Conservation (phyloP, 2,888 invertebrate genomes). For the Helicoverpa assulta region DNA sequence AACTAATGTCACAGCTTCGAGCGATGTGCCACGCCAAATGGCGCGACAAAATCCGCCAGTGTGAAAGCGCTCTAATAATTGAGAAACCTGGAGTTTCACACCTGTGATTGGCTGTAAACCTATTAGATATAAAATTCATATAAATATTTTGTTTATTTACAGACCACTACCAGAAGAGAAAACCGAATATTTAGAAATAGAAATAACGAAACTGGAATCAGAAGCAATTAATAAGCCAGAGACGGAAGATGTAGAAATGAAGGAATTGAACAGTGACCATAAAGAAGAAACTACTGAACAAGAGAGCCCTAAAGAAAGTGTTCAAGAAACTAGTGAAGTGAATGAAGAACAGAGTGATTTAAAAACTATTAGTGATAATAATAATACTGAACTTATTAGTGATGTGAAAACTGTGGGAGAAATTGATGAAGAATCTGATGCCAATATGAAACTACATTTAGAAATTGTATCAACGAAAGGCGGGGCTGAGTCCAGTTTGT, state of each 20-base stretch:
- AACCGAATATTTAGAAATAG: constrained; percentile 11
- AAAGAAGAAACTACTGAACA: not conserved
- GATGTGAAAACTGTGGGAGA: not conserved
- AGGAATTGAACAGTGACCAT: constrained; percentile 4
- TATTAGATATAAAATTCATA: too few relatives aligned
- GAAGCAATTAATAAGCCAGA: not conserved
- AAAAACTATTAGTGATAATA: not conserved
- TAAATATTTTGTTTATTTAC: constrained; percentile 34
- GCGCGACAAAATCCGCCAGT: too few relatives aligned
- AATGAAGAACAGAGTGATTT: not conserved
- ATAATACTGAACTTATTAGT: not conserved
- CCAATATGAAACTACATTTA: constrained; percentile 71
- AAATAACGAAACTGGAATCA: constrained; percentile 12
- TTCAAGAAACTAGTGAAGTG: constrained; percentile 2
- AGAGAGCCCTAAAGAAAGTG: not conserved
- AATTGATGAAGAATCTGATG: constrained; percentile 24
- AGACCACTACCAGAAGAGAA: constrained; percentile 54
- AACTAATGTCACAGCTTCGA: too few relatives aligned
- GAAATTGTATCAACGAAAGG: constrained; percentile 68
- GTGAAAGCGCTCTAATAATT: too few relatives aligned
- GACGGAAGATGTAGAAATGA: constrained; percentile 35
- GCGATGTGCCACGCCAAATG: too few relatives aligned
- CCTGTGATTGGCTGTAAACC: too few relatives aligned
- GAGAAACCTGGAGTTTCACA: too few relatives aligned
- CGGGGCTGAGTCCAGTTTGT: constrained; percentile 28